Evolutionary conservation across 1,140 invertebrate species (phyloP), one percentile per base, ranked within the genome.

Genomic region (Caenorhabditis latens): DNA sequence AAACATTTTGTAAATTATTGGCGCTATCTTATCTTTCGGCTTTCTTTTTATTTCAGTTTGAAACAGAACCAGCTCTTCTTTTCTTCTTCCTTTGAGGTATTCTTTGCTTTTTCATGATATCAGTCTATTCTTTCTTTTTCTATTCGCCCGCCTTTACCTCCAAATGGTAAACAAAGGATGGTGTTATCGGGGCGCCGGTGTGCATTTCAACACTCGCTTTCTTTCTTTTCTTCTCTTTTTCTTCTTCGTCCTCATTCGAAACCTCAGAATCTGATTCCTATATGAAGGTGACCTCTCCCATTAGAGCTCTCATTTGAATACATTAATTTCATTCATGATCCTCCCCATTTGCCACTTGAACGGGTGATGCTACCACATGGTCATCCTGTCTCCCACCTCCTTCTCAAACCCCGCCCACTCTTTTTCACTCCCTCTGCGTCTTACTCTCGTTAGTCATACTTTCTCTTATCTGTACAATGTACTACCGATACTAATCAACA

Each of bases 301-400:
- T 79, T 79, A 79, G 71, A 79, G 46, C 71, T 19, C 32, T 79
- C 71, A 79, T 79, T 79, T 79, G 71, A 79, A 79, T 79, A 79
- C 71, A 79, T 79, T 79, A 79, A 79, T 50, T 50, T 42, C 71
- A 21, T 13, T 24, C 71, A 79, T 79, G 71, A 79, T 79, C 71
- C 71, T 11, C 42, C 19, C 61, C 32, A 53, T 79, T 79, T 79
- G 43, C 71, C 71, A 79, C 71, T 79, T 79, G 71, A 79, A 71
- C 67, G 63, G 32, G 32, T 32, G 32, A n/a, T 71, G 65, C 65
- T 50, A 42, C 71, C 71, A 79, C 71, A 79, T 79, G 71, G 71
- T 79, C 71, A 53, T 32, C 11, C 9, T 19, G n/a, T 8, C 21
- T 11, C 19, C 65, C 42, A 8, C 9, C 61, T 14, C 61, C 43